Evolutionary conservation across 2,113 vertebrate species (phyloP), one percentile per base, ranked within the genome.

Genomic region (Carassius auratus): DNA sequence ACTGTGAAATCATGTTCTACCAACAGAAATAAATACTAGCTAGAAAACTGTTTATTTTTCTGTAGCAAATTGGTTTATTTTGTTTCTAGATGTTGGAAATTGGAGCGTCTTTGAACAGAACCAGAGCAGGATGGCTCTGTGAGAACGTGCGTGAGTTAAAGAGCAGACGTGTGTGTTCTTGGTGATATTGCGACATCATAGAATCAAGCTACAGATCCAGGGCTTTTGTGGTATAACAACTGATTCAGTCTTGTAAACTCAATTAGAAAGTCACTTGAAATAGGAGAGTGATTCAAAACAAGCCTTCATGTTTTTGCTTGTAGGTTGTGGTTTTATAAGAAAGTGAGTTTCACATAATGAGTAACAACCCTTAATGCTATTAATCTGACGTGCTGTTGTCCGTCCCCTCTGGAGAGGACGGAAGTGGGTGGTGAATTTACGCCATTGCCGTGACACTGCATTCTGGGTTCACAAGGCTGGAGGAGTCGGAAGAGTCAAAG

Each of bases 21-120:
- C 90, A 91, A 88, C 10, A 87, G 88, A 93, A 94, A 94, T 90
- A 95, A 95, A 94, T 87, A 92, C 85, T 90, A 84, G 61, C 78
- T n/a, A 76, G 76, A 83, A 83, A 82, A 88, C 59, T 85, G 86
- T 93, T 93, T 93, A 92, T 94, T 95, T 94, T 93, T 84, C 76
- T 88, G 88, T 68, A 66, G 87, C 81, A 89, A 92, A 92, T 88
- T 84, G 87, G 89, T 92, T 92, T 91, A 88, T 92, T 91, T 92
- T 92, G 88, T 89, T 89, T 89, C 75, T 87, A 87, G 26, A 83
- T 91, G 89, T 91, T 91, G 90, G 81, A 84, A 90, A 76, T 86
- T 85, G 85, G 79, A 89, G 86, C 33, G 83, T 30, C 78, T 48
- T 66, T 81, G 59, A 64, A 89, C 50, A 83, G 52, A 77, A 85